phyloP scores from a whole-genome alignment of 2,113 vertebrate genomes.

The Myotis davidii region DNA sequence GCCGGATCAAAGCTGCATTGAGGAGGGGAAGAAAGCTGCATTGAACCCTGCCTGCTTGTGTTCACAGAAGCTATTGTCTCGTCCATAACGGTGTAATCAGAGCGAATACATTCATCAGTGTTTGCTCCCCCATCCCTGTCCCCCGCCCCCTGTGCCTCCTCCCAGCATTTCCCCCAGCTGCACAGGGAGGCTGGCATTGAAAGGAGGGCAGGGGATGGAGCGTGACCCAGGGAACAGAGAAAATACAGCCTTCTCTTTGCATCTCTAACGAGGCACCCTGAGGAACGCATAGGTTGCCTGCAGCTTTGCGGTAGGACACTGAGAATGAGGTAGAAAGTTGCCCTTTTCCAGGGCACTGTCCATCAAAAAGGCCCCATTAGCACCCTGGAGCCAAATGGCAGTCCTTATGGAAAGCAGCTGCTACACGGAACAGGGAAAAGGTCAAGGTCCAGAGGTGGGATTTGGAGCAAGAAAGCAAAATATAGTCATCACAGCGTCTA shows the following conservation, averaged over 20 bases:
- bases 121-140: background rate
- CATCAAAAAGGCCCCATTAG: background rate
- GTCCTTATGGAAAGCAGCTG: background rate
- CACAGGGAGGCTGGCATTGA: background rate
- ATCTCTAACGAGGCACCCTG: background rate
- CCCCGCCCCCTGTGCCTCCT: background rate
- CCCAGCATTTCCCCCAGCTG: background rate
- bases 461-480: slow-evolving; percentile 18
- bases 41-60: slow-evolving; percentile 17
- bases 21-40: slow-evolving; percentile 56
- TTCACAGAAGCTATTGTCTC: slow-evolving; percentile 54
- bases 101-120: slow-evolving; percentile 28
- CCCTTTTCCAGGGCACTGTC: background rate
- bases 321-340: background rate
- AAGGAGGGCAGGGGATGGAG: background rate
- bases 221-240: background rate
- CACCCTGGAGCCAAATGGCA: background rate
- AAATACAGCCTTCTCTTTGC: background rate
- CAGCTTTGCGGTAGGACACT: background rate
- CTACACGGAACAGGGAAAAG: background rate
- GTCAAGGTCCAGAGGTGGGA: background rate
- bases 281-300: background rate
- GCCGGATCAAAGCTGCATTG: slow-evolving; percentile 31
- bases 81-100: background rate
- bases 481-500: background rate